Base-by-base conservation (phyloP, 2,113 vertebrate genomes). In the Bos javanicus region DNA sequence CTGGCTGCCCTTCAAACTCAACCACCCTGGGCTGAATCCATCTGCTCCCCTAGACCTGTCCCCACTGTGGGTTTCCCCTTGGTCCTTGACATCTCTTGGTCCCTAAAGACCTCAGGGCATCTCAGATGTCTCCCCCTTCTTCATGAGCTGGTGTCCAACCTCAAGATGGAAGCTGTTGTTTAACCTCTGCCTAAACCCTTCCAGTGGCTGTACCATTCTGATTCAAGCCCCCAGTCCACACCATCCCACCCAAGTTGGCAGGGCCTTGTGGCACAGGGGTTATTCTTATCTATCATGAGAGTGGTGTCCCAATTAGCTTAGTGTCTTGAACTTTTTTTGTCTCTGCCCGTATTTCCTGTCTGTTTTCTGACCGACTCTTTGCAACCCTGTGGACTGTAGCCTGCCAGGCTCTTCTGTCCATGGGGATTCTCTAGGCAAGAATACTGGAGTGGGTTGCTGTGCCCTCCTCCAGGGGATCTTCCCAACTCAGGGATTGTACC, bases 91-190 rank as follows among this genome's bases (percentile, higher is more conserved):
- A 19, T 56, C 54, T 36, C 74, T 81, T 26, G 56, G 56, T 43
- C 26, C 48, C 78, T 78, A 9, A 56, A 71, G 21, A 62, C 89
- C 76, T 92, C 76, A 23, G 84, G 15, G 19, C 48, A 23, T 52
- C 43, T 76, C 7, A 16, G 52, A 23, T 15, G 26, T 28, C n/a
- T n/a, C 5, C 36, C 28, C 8, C 36, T 56, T 23, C 60, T 74
- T 59, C 56, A n/a, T 3, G 2, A 11, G 6, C 78, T 89, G 54
- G 26, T 0, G 0, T 80, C 19, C 2, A 2, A 46, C 43, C 17
- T 54, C 17, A 54, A 10, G 21, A 36, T 60, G 54, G 28, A 36
- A 71, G 36, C n/a, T 71, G 64, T 19, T 71, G 67, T 71, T 71
- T 71, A 71, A 71, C 67, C n/a, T 62, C 15, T 12, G 17, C 60